Evolutionary conservation across 2,113 vertebrate species (phyloP).

Genomic region (Equus przewalskii): DNA sequence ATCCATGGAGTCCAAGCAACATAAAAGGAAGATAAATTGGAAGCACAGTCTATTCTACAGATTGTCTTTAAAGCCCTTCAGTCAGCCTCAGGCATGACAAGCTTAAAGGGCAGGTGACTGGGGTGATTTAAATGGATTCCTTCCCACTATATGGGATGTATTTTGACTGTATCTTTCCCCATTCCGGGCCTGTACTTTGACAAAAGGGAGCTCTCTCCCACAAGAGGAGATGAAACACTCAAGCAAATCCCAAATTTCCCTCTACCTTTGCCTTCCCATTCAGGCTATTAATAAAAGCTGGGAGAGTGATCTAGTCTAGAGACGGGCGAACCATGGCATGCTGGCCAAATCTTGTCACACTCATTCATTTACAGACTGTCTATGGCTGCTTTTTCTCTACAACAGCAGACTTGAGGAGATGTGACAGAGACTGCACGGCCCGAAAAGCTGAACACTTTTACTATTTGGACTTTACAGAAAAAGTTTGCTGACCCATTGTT

Average conservation of each 20-base stretch:
- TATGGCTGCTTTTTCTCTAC: neutral
- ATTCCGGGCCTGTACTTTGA: neutral
- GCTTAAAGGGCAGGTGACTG: neutral
- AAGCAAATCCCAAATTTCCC: neutral
- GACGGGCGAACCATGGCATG: fast-evolving
- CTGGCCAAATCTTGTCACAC: neutral
- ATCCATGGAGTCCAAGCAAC: fast-evolving
- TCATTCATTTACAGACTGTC: fast-evolving
- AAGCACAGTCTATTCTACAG: neutral
- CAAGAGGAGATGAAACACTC: neutral
- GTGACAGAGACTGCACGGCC: fast-evolving
- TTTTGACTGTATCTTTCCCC: neutral
- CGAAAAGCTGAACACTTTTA: fast-evolving
- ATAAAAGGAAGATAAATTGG: neutral
- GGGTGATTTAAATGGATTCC: fast-evolving
- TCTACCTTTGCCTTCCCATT: neutral
- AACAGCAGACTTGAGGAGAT: fast-evolving
- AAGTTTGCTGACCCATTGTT: neutral
- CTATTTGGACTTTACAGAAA: neutral
- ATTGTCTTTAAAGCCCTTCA: neutral
- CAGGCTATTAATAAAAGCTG: neutral
- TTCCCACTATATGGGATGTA: neutral
- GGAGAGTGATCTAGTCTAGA: neutral
- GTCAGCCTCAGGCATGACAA: neutral
- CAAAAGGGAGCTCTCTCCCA: neutral